A percentile compares a stretch with the other conserved stretches of the same genome.
These are phyloP conservation scores for Patiria miniata DNA, from an alignment of 35 echinoderm and acorn worm species.

Conservation along the genomic window DNA sequence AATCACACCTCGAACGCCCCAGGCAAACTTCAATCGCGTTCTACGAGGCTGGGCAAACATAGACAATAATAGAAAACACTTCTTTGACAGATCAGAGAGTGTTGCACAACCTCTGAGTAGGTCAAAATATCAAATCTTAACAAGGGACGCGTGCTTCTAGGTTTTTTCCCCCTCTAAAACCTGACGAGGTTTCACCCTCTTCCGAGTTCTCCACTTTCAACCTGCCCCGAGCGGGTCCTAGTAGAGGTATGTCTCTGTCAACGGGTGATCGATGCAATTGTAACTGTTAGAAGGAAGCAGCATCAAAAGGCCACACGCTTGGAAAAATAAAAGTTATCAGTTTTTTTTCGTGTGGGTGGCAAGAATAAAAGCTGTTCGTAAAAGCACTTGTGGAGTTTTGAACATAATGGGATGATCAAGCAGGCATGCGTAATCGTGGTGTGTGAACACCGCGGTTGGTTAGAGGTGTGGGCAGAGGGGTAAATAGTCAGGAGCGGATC, in stretches of 20 bases:
- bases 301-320: neutral
- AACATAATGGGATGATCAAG: neutral
- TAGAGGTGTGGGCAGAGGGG: neutral
- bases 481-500: neutral
- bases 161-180: neutral
- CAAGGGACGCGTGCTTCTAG: neutral
- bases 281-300: neutral
- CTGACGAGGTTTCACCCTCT: neutral
- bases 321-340: neutral
- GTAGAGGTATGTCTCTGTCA: slow-evolving; percentile 19
- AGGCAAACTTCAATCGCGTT: slow-evolving; percentile 7
- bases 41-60: slow-evolving; percentile 6
- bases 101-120: slow-evolving; percentile 9
- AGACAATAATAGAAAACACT: slow-evolving; percentile 18
- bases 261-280: neutral
- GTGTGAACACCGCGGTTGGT: slow-evolving; percentile 21
- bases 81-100: slow-evolving; percentile 24
- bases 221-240: neutral
- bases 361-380: neutral
- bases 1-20: neutral
- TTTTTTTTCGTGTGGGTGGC: neutral
- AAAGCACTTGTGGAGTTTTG: neutral
- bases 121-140: slow-evolving; percentile 23
- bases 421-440: slow-evolving; percentile 4
- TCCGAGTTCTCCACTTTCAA: neutral